Conservation (phyloP, 2,113 vertebrate species). For the Corythornis vintsioides region DNA sequence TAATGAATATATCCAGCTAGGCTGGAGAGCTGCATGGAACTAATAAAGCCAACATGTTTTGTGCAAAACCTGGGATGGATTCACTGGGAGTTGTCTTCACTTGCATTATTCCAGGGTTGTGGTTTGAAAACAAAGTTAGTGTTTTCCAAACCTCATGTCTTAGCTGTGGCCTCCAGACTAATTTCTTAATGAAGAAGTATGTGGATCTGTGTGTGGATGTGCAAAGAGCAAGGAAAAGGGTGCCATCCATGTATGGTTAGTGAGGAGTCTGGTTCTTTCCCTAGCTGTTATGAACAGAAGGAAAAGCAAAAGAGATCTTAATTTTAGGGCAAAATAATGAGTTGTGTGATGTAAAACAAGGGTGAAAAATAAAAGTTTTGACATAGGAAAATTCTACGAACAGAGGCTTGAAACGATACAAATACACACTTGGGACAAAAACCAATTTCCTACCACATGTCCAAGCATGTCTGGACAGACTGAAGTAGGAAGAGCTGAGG, state of each 20-base stretch:
- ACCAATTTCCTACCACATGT: background rate
- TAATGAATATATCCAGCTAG: slow-evolving; percentile 70
- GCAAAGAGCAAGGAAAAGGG: background rate
- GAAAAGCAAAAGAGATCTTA: background rate
- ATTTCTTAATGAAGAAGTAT: background rate
- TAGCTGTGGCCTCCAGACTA: background rate
- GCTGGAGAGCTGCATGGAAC: slow-evolving; percentile 60
- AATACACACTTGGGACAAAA: background rate
- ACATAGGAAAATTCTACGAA: background rate
- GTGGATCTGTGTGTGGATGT: background rate
- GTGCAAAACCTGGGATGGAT: slow-evolving; percentile 66
- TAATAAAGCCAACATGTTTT: slow-evolving; percentile 60
- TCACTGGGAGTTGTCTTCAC: background rate
- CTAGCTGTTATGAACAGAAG: background rate
- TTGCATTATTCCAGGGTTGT: background rate
- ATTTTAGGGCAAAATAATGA: background rate
- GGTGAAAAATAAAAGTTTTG: background rate
- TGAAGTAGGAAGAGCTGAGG: background rate
- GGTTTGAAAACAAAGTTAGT: background rate
- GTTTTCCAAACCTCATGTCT: background rate
- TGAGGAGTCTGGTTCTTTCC: background rate
- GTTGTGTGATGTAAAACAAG: background rate
- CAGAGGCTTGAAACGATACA: background rate
- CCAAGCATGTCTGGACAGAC: background rate
- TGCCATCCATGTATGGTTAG: rapidly evolving